phyloP scores from a whole-genome alignment of 1,140 invertebrate genomes.

The Sogatella furcifera region DNA sequence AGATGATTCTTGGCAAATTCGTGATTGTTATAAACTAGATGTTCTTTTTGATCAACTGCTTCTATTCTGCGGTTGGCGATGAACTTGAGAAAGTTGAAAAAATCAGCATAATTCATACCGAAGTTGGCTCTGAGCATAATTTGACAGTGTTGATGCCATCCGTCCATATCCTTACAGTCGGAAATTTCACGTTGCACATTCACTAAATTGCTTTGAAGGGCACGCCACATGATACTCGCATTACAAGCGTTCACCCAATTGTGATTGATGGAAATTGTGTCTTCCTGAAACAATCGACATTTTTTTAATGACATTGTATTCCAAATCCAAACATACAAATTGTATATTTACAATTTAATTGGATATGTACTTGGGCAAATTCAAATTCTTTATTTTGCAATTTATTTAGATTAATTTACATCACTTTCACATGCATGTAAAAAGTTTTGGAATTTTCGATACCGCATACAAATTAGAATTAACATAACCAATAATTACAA shows the following conservation, averaged over 20 bases:
- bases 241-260: conserved; percentile 95
- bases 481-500: too few relatives aligned
- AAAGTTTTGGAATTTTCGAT: too few relatives aligned
- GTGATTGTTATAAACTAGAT: conserved; percentile 28
- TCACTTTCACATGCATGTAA: too few relatives aligned
- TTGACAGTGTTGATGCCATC: conserved; percentile 65
- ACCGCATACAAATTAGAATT: too few relatives aligned
- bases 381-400: too few relatives aligned
- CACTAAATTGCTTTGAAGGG: conserved; percentile 49
- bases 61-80: conserved; percentile 45
- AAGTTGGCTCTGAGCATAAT: conserved; percentile 66
- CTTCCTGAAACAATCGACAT: conserved; percentile 44
- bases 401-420: too few relatives aligned
- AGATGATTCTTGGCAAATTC: conserved; percentile 33
- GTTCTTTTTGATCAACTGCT: conserved; percentile 23
- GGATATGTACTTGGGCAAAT: too few relatives aligned
- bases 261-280: conserved; percentile 95
- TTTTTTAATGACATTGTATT: neutral
- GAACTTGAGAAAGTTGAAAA: conserved; percentile 52
- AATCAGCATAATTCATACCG: conserved; percentile 70
- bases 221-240: conserved; percentile 57
- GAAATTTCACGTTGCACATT: conserved; percentile 69
- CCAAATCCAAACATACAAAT: too few relatives aligned
- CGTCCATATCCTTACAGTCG: conserved; percentile 57
- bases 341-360: too few relatives aligned